A percentile compares a stretch with the other conserved stretches of the same genome.
Evolutionary conservation across 1,140 invertebrate species (phyloP).

Genomic region (Ceratoteleas bidentatus): DNA sequence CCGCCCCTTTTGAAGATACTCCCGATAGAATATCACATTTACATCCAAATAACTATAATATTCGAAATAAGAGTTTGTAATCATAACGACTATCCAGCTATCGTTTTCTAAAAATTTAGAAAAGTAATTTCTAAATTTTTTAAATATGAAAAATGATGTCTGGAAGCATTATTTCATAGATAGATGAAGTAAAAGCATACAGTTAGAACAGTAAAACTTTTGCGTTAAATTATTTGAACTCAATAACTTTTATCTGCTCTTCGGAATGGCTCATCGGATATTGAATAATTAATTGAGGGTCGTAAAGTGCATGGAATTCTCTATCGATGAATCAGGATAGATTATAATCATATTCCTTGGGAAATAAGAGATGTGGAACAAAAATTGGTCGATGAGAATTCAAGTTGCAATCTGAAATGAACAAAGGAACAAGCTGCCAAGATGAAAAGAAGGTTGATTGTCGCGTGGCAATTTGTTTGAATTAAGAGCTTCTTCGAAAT

Average conservation of each 20-base stretch:
- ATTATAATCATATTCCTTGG: slow-evolving; percentile 61
- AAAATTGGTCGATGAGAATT: slow-evolving; percentile 66
- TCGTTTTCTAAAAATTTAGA: no score
- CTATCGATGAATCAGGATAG: slow-evolving; percentile 65
- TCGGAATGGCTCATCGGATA: slow-evolving; percentile 58
- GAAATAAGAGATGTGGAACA: slow-evolving; percentile 29
- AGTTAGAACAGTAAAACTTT: slow-evolving; percentile 64
- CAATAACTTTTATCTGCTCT: slow-evolving; percentile 64
- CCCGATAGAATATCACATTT: no score
- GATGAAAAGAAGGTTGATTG: slow-evolving; percentile 66
- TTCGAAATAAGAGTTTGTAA: no score
- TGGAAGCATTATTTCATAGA: slow-evolving; percentile 53
- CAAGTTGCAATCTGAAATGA: slow-evolving; percentile 59
- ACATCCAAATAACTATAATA: no score
- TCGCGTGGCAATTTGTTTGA: slow-evolving; percentile 58
- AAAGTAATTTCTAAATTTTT: slow-evolving; percentile 46
- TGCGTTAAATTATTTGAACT: slow-evolving; percentile 62
- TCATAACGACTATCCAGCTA: no score
- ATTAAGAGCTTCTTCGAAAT: slow-evolving; percentile 45
- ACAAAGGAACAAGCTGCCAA: slow-evolving; percentile 54
- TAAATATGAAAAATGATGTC: slow-evolving; percentile 45
- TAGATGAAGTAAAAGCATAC: slow-evolving; percentile 55
- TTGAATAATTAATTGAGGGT: slow-evolving; percentile 67
- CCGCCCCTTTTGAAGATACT: no score
- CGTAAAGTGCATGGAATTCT: slow-evolving; percentile 59